A percentile compares a stretch with the other conserved stretches of the same genome.
phyloP scores from a whole-genome alignment of 2,888 invertebrate genomes.

The Dryococelus australis region DNA sequence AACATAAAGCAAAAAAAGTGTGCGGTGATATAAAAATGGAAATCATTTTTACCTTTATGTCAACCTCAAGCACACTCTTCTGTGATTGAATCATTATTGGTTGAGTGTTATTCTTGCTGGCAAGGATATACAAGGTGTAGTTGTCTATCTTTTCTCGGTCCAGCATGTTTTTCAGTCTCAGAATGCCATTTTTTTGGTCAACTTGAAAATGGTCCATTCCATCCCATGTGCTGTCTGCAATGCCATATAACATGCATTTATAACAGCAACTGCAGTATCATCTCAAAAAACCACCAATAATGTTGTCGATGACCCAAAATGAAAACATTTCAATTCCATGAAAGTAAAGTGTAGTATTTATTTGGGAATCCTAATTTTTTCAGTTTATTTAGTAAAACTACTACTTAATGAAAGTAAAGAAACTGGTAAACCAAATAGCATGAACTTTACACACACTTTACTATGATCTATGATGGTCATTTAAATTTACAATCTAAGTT shows the following conservation, averaged over 20 bases:
- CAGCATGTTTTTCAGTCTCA: conserved; percentile 57
- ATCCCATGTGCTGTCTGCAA: conserved; percentile 27
- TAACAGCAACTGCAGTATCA: conserved; percentile 10
- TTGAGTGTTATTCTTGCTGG: conserved; percentile 59
- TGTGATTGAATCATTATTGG: conserved; percentile 34
- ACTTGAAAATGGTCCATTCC: conserved; percentile 48
- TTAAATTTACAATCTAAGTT: too few relatives aligned
- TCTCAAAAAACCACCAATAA: neutral
- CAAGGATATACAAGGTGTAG: conserved; percentile 61
- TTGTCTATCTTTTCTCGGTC: conserved; percentile 58
- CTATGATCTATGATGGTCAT: too few relatives aligned
- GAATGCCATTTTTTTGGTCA: conserved; percentile 56
- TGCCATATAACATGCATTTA: neutral
- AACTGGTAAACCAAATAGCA: too few relatives aligned
- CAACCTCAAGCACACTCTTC: neutral
- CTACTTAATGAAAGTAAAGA: too few relatives aligned
- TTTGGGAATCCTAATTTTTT: too few relatives aligned
- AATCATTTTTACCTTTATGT: neutral
- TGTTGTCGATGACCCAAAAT: too few relatives aligned
- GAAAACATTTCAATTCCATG: too few relatives aligned
- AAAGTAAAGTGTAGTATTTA: too few relatives aligned
- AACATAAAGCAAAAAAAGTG: too few relatives aligned
- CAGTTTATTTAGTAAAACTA: too few relatives aligned
- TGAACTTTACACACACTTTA: too few relatives aligned
- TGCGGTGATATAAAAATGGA: neutral